Conservation (phyloP, 2,113 vertebrate genomes). For the Atractosteus spatula region DNA sequence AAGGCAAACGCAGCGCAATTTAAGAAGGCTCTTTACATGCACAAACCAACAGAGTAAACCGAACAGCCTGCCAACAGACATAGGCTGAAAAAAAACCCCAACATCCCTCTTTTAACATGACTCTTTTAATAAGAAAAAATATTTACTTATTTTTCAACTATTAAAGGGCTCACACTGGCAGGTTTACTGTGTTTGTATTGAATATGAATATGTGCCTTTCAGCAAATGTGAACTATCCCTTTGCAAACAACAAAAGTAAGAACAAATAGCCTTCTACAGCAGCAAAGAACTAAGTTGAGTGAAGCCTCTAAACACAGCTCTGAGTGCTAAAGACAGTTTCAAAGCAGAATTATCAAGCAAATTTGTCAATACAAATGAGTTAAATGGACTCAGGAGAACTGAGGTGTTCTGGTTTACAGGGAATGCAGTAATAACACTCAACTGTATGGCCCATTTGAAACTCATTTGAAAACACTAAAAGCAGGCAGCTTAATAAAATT, state of each 20-base stretch:
- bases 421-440: no score
- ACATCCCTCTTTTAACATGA: constrained; percentile 23
- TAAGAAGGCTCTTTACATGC: constrained; percentile 68
- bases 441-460: no score
- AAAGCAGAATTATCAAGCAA: no score
- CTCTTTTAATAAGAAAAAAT: constrained; percentile 37
- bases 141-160: constrained; percentile 22
- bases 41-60: constrained; percentile 69
- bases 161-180: constrained; percentile 40
- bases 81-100: constrained; percentile 38
- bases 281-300: constrained; percentile 41
- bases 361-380: no score
- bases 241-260: constrained; percentile 49
- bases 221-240: constrained; percentile 52
- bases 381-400: no score
- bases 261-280: constrained; percentile 55
- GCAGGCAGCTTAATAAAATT: no score
- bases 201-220: constrained; percentile 44
- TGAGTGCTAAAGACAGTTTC: no score
- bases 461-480: no score
- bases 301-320: no score
- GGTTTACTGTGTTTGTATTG: constrained; percentile 55
- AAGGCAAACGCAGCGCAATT: constrained; percentile 55
- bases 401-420: no score
- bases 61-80: constrained; percentile 55